A percentile compares a stretch with the other conserved stretches of the same genome.
These are phyloP conservation scores for Arothron firmamentum DNA, from an alignment of 2,113 vertebrate genomes.

Conservation along the genomic window DNA sequence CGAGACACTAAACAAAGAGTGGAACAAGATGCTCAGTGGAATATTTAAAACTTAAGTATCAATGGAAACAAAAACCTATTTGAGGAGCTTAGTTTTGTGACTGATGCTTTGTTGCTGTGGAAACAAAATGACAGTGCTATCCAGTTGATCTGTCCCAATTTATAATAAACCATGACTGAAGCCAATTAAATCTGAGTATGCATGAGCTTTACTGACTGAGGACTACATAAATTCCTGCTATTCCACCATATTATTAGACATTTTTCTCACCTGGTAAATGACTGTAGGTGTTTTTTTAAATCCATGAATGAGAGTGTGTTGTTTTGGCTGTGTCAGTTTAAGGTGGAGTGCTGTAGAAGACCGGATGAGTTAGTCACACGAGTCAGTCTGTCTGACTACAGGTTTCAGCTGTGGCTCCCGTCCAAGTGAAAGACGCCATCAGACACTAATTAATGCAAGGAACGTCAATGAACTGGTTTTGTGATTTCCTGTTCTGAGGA, in stretches of 20 bases:
- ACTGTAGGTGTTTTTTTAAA: neutral
- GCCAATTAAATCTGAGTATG: slow-evolving; percentile 22
- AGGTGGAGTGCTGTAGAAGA: slow-evolving; percentile 4
- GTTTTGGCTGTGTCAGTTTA: slow-evolving; percentile 33
- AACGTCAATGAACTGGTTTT: slow-evolving; percentile 65
- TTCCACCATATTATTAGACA: neutral
- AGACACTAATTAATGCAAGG: slow-evolving; percentile 28
- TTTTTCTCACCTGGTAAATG: neutral
- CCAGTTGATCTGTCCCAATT: slow-evolving; percentile 25
- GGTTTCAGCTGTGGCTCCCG: slow-evolving; percentile 38
- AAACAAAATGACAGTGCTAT: slow-evolving; percentile 8
- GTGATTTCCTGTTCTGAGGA: slow-evolving; percentile 16
- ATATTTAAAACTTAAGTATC: slow-evolving; percentile 31
- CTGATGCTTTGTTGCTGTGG: slow-evolving; percentile 6
- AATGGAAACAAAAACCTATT: slow-evolving; percentile 35
- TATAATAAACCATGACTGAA: slow-evolving; percentile 24
- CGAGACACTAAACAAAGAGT: slow-evolving; percentile 34
- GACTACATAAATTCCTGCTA: slow-evolving; percentile 14
- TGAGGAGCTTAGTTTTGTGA: slow-evolving; percentile 12
- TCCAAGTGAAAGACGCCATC: slow-evolving; percentile 10
- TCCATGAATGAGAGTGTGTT: slow-evolving; percentile 50
- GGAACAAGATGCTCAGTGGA: slow-evolving; percentile 28
- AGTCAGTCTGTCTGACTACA: slow-evolving; percentile 6
- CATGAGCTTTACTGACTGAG: slow-evolving; percentile 28
- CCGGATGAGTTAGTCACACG: neutral